Evolutionary conservation across 2,888 invertebrate genomes (phyloP), one percentile per base, ranked within the genome.

Genomic region (Eupeodes luniger): DNA sequence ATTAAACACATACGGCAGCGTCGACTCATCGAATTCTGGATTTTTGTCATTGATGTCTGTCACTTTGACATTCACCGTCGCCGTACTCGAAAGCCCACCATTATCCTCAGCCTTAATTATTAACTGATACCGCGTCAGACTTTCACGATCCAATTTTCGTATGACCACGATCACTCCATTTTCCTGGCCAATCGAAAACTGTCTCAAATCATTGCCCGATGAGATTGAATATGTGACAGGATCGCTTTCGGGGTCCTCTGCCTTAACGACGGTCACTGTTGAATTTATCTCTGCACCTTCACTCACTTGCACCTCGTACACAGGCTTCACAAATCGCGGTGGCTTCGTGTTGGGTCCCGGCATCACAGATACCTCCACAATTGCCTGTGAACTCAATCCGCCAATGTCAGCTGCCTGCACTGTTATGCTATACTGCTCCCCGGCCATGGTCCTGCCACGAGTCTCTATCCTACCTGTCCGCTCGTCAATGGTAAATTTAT

Each of bases 1-100:
- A n/a, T 95, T 94, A 93, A 98, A 98, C 57, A 95, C 94, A 91
- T 98, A 98, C 0, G 97, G 97, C 89, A 96, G 94, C 27, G 95
- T 95, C 1, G 92, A 92, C 75, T 95, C 95, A n/a, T 97, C 95
- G 91, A 98, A 98, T 91, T 97, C 97, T 0, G 98, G 98, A 92
- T 98, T 98, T 91, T 98, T 97, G 91, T 98, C 98, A 92, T 98
- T 98, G 87, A 98, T 97, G 91, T 98, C 98, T 0, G 97, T 97
- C 2, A 98, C 97, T 92, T 96, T 96, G 79, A 98, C 97, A 91
- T 98, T 97, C 0, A 98, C 97, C 0, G 97, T 97, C 0, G 97
- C 96, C 1, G 96, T 97, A 90, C 96, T 97, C 0, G 96, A 96
- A 53, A 98, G 93, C 62, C 96, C 97, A 2, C 97, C 98, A 36